Evolutionary conservation across 37 sponge, comb jelly and placozoan species (phyloP), one percentile per base, ranked within the genome.

Genomic region (Sycon ciliatum): DNA sequence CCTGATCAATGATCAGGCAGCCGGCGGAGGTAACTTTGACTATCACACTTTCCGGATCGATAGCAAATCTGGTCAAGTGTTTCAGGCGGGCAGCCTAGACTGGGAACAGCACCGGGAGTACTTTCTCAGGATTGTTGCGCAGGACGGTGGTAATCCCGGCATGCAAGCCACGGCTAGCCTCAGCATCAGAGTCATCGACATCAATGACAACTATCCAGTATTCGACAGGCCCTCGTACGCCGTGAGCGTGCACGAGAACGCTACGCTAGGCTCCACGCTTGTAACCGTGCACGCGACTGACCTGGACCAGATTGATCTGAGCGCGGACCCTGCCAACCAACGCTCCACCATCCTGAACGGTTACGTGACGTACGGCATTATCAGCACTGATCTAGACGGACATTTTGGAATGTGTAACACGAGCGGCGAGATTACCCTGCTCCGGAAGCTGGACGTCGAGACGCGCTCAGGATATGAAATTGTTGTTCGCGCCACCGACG

Each of bases 401-500:
- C 32, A 55, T 26, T 91, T 91, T 79, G 72, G 71, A 70, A 46
- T 91, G 24, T 71, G 81, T 40, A 74, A 79, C 38, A 70, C 7
- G 6, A 84, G 71, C 64, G 92, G 92, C 2, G 34, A 60, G n/a
- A 57, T 87, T 0, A 64, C 55, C 5, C 28, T 70, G 0, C 38
- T 39, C 11, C 56, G 65, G 20, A 68, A 81, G 30, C 75, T 91
- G 4, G 85, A 91, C 38, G 70, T 82, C 56, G 92, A 86, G 31
- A 60, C 62, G 7, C 39, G 34, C 1, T 22, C 65, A 3, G 65
- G 9, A 31, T 87, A 84, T 76, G 3, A 22, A 5, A 72, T 91
- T 2, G 30, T 26, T 13, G 9, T 91, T 0, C 63, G 42, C 31
- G 87, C 78, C 23, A 80, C 76, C 18, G 92, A 91, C 58, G 70